Base-by-base conservation (phyloP, 1,140 invertebrate species). In the Matsumurasca onukii region DNA sequence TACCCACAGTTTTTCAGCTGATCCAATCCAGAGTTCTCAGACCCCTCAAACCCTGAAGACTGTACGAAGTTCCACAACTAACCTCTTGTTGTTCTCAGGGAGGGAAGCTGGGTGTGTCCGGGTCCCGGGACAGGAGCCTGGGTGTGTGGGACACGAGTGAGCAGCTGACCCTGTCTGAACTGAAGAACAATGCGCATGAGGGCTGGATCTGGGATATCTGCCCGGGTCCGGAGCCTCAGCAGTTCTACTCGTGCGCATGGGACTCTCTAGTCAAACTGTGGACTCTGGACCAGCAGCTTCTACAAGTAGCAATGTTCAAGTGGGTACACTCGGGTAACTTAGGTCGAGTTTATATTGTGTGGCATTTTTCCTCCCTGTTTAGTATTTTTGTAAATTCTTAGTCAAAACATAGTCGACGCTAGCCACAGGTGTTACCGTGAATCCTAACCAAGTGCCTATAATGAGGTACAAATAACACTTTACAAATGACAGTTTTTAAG, bases 211-310 rank as follows among this genome's bases (percentile, higher is more conserved):
- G 55, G 55, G 15, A 5, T n/a, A 13, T 59, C 24, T 22, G 24
- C 3, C 30, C 15, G 24, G 12, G 22, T 27, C 15, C 22, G 5
- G 25, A 59, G 24, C 13, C 3, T 22, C 22, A 59, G 2, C 24
- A 59, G 22, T 9, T 59, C 22, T 59, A 27, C 55, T 59, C 55
- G 2, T 59, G 22, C n/a, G 25, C 55, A 9, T 59, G 55, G 55
- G 55, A 59, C 25, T 5, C 55, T 27, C 5, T 25, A 12, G 25
- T 59, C 22, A 59, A 59, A 59, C 55, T 27, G 55, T 59, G 55
- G 55, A 22, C 55, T n/a, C 25, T 59, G 2, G 55, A 5, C 9
- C 15, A 59, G 55, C 3, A 24, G 3, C 25, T 59, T 2, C 15
- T 2, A 3, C 24, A 59, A 24, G 3, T 59, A 13, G 22, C 22